These are phyloP conservation scores for Myopa testacea DNA, from an alignment of 2,888 invertebrate genomes.

Conservation along the genomic window DNA sequence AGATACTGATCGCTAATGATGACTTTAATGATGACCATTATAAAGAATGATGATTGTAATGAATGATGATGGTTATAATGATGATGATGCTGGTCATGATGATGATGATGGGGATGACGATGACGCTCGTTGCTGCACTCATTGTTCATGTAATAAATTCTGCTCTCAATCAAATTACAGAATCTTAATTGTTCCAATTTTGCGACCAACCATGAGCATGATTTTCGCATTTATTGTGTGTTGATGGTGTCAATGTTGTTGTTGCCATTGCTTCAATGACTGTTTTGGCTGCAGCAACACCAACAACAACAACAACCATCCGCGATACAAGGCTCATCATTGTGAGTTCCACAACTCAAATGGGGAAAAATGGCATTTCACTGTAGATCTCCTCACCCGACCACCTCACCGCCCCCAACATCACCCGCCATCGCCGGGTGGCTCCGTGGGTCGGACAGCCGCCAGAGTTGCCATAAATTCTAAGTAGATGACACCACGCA, in stretches of 20 bases:
- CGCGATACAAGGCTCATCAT: conserved; percentile 48
- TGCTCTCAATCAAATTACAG: conserved; percentile 49
- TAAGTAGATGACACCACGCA: conserved; percentile 69
- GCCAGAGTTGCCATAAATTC: conserved; percentile 61
- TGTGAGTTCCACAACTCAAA: conserved; percentile 35
- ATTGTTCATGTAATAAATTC: conserved; percentile 32
- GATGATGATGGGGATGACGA: not conserved
- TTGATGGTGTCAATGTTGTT: conserved; percentile 45
- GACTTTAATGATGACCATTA: too few species aligned
- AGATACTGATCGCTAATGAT: too few species aligned
- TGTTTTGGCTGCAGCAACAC: conserved; percentile 14
- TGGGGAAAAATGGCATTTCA: conserved; percentile 26
- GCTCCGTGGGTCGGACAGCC: conserved; percentile 21
- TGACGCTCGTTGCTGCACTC: not conserved
- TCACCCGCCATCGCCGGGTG: conserved; percentile 27
- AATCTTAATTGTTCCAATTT: conserved; percentile 53
- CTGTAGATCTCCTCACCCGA: too few species aligned
- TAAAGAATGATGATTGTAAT: too few species aligned
- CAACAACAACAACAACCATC: conserved; percentile 32
- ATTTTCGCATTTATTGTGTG: conserved; percentile 47
- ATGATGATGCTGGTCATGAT: not conserved
- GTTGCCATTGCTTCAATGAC: conserved; percentile 43
- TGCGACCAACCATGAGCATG: conserved; percentile 42
- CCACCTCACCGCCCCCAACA: too few species aligned
- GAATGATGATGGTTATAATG: not conserved